These are phyloP conservation scores for Vespertilio murinus DNA, from an alignment of 2,797 vertebrate genomes.

Conservation along the genomic window DNA sequence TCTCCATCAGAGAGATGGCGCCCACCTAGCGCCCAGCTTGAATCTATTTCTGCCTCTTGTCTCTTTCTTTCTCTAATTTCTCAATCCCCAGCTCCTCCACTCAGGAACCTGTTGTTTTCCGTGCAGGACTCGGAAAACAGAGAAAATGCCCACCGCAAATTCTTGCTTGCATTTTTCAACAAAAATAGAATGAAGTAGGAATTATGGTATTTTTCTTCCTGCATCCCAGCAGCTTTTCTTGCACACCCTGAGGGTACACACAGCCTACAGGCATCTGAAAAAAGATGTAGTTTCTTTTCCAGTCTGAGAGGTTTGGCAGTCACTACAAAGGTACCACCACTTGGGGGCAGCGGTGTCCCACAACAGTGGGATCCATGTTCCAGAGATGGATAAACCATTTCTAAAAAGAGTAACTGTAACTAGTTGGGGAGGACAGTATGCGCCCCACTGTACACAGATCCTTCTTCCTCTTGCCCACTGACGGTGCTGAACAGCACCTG, in stretches of 20 bases:
- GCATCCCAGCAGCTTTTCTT: not conserved
- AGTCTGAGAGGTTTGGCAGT: not conserved
- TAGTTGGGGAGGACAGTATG: not conserved
- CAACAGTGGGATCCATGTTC: not conserved
- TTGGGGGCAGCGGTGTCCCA: constrained; percentile 33
- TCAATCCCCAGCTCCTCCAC: too few relatives aligned
- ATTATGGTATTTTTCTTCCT: not conserved
- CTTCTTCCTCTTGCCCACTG: not conserved
- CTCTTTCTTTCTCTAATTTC: too few relatives aligned
- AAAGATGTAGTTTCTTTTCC: not conserved
- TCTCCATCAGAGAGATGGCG: too few relatives aligned
- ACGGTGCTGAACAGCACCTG: not conserved
- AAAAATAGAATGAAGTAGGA: constrained; percentile 23
- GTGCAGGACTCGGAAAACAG: too few relatives aligned
- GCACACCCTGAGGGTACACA: not conserved
- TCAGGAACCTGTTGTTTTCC: too few relatives aligned
- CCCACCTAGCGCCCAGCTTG: too few relatives aligned
- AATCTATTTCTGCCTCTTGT: too few relatives aligned
- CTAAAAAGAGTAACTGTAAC: not conserved
- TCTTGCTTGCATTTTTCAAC: not conserved
- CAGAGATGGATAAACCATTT: not conserved
- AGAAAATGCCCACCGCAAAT: too few relatives aligned
- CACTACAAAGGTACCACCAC: not conserved
- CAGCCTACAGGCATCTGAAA: not conserved
- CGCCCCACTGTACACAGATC: not conserved